phyloP scores from a whole-genome alignment of 2,888 invertebrate genomes.

The Heteromurus nitidus region DNA sequence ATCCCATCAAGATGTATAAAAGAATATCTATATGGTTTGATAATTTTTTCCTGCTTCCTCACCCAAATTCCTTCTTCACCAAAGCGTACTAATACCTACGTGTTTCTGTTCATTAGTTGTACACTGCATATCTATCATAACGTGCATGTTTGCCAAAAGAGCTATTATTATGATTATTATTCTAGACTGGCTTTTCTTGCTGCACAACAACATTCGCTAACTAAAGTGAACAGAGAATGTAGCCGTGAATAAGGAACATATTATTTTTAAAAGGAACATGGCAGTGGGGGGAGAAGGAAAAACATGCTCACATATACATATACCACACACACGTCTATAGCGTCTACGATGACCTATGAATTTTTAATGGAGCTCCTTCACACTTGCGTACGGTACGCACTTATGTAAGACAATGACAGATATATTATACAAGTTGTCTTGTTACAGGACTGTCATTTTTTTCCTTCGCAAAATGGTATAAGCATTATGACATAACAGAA shows the following conservation, averaged over 20 bases:
- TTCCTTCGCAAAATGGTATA: not conserved
- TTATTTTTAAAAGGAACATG: not conserved
- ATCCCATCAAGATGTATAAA: not conserved
- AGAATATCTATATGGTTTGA: not conserved
- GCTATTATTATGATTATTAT: no score
- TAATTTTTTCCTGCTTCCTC: slow-evolving; percentile 49
- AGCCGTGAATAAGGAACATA: no score
- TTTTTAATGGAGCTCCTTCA: slow-evolving; percentile 19
- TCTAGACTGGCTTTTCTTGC: no score
- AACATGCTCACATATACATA: not conserved
- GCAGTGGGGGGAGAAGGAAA: not conserved
- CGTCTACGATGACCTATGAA: slow-evolving; percentile 45
- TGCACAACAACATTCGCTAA: no score
- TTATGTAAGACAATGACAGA: no score
- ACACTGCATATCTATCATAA: not conserved
- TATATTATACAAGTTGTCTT: not conserved
- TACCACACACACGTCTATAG: not conserved
- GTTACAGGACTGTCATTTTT: not conserved
- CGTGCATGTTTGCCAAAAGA: not conserved
- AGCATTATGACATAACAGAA: not conserved
- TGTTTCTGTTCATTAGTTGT: slow-evolving; percentile 25
- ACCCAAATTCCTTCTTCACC: slow-evolving; percentile 42
- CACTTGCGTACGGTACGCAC: not conserved
- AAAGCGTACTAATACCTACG: not conserved
- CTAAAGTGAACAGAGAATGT: no score